Percentiles rank a stretch among this genome's conserved stretches.
Conservation (phyloP, 1,140 invertebrate genomes). For the Ectropis grisescens region DNA sequence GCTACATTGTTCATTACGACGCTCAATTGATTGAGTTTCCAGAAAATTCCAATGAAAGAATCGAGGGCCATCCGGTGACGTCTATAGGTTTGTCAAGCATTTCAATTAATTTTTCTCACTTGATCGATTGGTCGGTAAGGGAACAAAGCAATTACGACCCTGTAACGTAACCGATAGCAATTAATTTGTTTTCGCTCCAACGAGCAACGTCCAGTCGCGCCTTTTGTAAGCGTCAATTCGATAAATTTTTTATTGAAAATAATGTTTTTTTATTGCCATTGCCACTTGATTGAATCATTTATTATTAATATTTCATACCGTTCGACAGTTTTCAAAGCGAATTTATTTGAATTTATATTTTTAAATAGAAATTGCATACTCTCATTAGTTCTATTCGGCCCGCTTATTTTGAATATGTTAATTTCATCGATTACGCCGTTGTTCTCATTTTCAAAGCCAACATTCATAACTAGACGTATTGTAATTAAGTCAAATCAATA, state of each 20-base stretch:
- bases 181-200: conserved; percentile 56
- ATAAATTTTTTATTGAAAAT: conserved; percentile 46
- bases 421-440: too few relatives aligned
- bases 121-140: conserved; percentile 38
- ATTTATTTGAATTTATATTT: too few relatives aligned
- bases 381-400: too few relatives aligned
- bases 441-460: too few relatives aligned
- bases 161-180: conserved; percentile 52
- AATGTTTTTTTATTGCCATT: conserved; percentile 34
- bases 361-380: too few relatives aligned
- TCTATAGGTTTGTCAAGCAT: conserved; percentile 24
- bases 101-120: conserved; percentile 58
- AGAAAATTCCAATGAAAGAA: conserved; percentile 3
- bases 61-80: conserved; percentile 7
- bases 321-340: too few relatives aligned
- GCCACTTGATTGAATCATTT: too few relatives aligned
- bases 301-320: too few relatives aligned
- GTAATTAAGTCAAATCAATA: too few relatives aligned
- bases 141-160: conserved; percentile 53
- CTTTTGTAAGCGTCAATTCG: conserved; percentile 46
- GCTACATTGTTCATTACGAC: conserved; percentile 1
- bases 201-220: conserved; percentile 36
- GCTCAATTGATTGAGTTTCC: neutral
- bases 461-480: too few relatives aligned
- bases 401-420: too few relatives aligned